phyloP scores from a whole-genome alignment of 23 tunicate species.

The Ciona savignyi region DNA sequence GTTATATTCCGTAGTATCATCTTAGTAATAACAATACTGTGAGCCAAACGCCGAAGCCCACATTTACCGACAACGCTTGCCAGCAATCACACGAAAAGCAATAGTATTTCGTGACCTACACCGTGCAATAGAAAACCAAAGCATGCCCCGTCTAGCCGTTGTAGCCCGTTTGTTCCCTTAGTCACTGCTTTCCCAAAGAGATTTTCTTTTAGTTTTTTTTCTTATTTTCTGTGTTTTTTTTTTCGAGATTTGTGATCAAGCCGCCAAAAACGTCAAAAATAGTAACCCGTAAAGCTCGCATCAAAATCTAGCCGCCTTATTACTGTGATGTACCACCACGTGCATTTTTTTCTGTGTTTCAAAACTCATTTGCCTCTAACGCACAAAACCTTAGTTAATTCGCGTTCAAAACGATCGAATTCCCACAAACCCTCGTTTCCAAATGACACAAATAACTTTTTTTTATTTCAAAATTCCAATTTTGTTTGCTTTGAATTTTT shows the following conservation, averaged over 20 bases:
- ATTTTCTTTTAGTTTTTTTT: not conserved
- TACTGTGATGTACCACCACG: not conserved
- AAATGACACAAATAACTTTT: too few species aligned
- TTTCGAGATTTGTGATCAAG: too few species aligned
- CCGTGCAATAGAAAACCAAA: not conserved
- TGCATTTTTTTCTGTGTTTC: not conserved
- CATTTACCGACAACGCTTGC: not conserved
- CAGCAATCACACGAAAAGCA: not conserved
- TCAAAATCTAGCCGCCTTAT: too few species aligned
- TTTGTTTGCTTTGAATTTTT: not conserved
- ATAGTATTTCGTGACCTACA: not conserved
- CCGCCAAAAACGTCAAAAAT: too few species aligned
- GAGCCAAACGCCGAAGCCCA: not conserved
- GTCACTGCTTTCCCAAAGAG: not conserved
- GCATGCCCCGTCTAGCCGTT: not conserved
- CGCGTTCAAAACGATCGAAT: not conserved
- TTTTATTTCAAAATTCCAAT: not conserved
- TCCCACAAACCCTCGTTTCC: not conserved
- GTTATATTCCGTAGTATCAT: not conserved
- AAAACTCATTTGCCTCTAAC: not conserved
- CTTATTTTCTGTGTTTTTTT: not conserved
- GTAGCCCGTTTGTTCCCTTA: not conserved
- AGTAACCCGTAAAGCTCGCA: too few species aligned
- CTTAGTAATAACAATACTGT: not conserved
- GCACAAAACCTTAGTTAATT: not conserved